phyloP scores from a whole-genome alignment of 2,113 vertebrate species.

The Ceratotherium simum region DNA sequence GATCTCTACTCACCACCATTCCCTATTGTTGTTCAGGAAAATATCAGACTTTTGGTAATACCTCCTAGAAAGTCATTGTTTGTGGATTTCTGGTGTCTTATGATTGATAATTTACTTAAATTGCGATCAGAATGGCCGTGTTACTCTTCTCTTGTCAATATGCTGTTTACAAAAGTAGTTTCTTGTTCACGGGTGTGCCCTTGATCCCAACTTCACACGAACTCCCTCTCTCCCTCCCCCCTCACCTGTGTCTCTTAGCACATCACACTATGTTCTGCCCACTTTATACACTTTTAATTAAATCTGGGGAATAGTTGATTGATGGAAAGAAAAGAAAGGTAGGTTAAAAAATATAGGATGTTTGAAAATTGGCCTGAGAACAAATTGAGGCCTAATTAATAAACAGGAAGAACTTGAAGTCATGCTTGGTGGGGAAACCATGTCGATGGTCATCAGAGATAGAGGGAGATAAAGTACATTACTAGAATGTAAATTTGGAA shows the following conservation, averaged over 20 bases:
- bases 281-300: slow-evolving; percentile 44
- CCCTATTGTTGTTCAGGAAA: neutral
- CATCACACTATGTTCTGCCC: neutral
- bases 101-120: neutral
- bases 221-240: neutral
- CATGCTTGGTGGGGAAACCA: neutral
- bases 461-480: fast-evolving
- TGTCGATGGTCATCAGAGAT: neutral
- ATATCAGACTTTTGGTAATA: neutral
- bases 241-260: neutral
- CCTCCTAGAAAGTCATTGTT: neutral
- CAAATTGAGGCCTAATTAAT: slow-evolving; percentile 67
- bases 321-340: slow-evolving; percentile 11
- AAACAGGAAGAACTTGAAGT: slow-evolving; percentile 70
- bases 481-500: neutral
- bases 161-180: fast-evolving
- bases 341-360: neutral
- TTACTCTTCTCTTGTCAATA: neutral
- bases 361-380: slow-evolving; percentile 40
- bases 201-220: fast-evolving
- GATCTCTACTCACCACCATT: neutral
- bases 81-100: neutral
- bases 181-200: fast-evolving
- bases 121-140: fast-evolving
- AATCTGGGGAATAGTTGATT: neutral